phyloP scores from a whole-genome alignment of 2,113 vertebrate genomes.

The Tretioscincus oriximinensis region DNA sequence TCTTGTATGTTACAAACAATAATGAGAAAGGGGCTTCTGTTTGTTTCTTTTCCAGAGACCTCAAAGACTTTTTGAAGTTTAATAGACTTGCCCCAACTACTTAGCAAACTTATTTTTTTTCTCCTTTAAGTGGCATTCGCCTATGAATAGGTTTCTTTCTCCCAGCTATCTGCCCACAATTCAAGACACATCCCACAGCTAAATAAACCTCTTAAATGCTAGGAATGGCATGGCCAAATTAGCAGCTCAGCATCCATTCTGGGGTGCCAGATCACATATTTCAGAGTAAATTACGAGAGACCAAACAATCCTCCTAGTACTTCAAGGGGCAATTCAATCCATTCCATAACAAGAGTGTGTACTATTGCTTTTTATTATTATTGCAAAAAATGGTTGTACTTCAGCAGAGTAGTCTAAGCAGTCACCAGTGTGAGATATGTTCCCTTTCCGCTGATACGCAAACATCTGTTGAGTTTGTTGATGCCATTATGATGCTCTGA shows the following conservation, averaged over 20 bases:
- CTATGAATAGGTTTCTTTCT: background rate
- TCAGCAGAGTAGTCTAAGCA: conserved; percentile 10
- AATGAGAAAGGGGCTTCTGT: background rate
- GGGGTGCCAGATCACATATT: conserved; percentile 26
- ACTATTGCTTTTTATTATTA: background rate
- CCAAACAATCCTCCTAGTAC: conserved; percentile 10
- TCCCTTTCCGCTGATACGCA: background rate
- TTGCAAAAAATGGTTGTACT: background rate
- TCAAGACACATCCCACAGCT: conserved; percentile 6
- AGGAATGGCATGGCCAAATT: background rate
- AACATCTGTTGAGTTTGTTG: background rate
- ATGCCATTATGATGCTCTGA: background rate
- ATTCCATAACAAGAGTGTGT: background rate
- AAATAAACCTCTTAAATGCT: background rate
- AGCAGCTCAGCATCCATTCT: conserved; percentile 14
- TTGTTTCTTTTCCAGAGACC: background rate
- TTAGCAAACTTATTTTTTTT: background rate
- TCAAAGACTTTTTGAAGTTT: background rate
- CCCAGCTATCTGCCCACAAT: conserved; percentile 2
- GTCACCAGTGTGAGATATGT: background rate
- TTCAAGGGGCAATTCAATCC: conserved; percentile 18
- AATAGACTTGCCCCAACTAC: background rate
- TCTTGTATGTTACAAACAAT: background rate
- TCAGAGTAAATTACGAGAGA: conserved; percentile 9
- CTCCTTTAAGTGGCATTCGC: background rate